Base-by-base conservation (phyloP, 2,797 vertebrate genomes). In the Pitangus sulphuratus region DNA sequence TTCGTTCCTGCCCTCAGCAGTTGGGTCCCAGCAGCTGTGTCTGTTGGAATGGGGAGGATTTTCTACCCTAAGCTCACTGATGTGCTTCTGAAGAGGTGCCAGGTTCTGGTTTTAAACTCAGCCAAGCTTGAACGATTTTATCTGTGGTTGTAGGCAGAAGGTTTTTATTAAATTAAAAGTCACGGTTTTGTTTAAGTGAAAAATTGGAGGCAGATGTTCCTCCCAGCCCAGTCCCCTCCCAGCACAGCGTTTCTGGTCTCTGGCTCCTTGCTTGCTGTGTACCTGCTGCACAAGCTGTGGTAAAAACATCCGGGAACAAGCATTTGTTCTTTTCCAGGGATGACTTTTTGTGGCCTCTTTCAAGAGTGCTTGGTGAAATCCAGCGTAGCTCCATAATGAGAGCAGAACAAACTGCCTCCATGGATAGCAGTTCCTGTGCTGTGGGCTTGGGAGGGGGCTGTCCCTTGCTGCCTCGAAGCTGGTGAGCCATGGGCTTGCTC, bases 161-260 rank as follows among this genome's bases (percentile, higher is more conserved):
- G 76, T 25, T 94, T 93, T 89, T 90, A 69, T 93, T 97, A 92
- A 95, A 96, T 94, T 92, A 95, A 77, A 79, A 93, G 80, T 65
- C 57, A 65, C 56, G 19, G 84, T 80, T 93, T 74, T 71, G 90
- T 83, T 94, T 91, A 79, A 62, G 58, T 64, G 79, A 79, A 82
- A 85, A 81, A 71, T 30, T 4, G 7, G 50, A 92, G 61, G n/a
- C 50, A 74, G 89, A 88, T 88, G 74, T 93, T 92, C 42, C 84
- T 30, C 17, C 19, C 39, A 50, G 22, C 65, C 50, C 30, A 6
- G 21, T 35, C 62, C 7, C 9, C 72, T 28, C 81, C 26, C 26
- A 19, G 7, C 12, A 19, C 47, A 60, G 31, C 2, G 5, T 50
- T 58, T 76, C 44, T 88, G 90, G 18, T 51, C 47, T 62, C 69